These are phyloP conservation scores for Pongo pygmaeus DNA, from an alignment of 2,113 vertebrate genomes.

Conservation along the genomic window DNA sequence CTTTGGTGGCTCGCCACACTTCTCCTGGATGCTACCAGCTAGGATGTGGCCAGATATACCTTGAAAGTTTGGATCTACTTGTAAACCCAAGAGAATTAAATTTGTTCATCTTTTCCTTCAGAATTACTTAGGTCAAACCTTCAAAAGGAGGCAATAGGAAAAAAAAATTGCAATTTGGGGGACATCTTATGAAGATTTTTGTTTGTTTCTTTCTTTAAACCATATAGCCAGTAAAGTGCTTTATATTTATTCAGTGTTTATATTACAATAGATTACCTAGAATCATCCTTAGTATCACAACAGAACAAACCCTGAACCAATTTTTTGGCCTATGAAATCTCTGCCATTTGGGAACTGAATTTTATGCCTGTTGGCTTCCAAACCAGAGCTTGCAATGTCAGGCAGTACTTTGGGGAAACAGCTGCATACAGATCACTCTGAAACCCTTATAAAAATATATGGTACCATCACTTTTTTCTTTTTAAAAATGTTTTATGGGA, in stretches of 20 bases:
- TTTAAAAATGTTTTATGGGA: conserved; percentile 75
- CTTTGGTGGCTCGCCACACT: background rate
- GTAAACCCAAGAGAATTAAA: background rate
- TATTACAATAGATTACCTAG: background rate
- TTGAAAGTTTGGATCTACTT: background rate
- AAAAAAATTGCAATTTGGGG: background rate
- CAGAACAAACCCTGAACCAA: conserved; percentile 5
- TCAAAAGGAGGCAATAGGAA: background rate
- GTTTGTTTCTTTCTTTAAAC: conserved; percentile 12
- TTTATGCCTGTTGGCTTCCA: conserved; percentile 58
- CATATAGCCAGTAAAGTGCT: background rate
- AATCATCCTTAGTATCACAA: conserved; percentile 38
- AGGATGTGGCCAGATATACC: background rate
- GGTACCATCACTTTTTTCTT: conserved; percentile 63
- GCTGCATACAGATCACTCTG: conserved; percentile 64
- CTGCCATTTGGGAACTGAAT: conserved; percentile 55
- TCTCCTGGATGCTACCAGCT: background rate
- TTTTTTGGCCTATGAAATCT: conserved; percentile 45
- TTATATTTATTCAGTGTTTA: conserved; percentile 25
- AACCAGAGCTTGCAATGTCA: conserved; percentile 37
- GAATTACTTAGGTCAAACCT: background rate
- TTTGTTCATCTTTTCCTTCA: background rate
- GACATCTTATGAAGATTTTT: background rate
- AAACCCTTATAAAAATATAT: conserved; percentile 68
- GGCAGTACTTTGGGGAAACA: conserved; percentile 53